A percentile compares a stretch with the other conserved stretches of the same genome.
phyloP scores from a whole-genome alignment of 2,888 invertebrate genomes.

The Eumerus sabulonum region DNA sequence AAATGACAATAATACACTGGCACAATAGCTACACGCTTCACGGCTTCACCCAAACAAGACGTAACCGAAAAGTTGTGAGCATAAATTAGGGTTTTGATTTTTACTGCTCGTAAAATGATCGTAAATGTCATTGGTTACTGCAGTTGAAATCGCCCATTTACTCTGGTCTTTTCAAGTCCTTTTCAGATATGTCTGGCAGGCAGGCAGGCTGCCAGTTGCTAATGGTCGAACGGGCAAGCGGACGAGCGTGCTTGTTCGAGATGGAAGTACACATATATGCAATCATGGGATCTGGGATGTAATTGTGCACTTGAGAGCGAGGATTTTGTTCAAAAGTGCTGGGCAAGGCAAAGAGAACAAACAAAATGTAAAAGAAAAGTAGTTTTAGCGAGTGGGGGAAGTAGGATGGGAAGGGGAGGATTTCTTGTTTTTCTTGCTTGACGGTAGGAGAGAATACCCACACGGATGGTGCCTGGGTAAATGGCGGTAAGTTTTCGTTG shows the following conservation, averaged over 20 bases:
- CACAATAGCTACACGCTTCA: constrained; percentile 21
- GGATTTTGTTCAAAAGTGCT: constrained; percentile 40
- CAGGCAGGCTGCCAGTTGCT: constrained; percentile 10
- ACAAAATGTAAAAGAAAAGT: constrained; percentile 25
- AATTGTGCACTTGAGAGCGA: constrained; percentile 67
- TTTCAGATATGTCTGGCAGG: constrained; percentile 63
- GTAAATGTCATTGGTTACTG: constrained; percentile 79
- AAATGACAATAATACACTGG: constrained; percentile 48
- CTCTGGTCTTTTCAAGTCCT: constrained; percentile 74
- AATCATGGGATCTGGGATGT: constrained; percentile 66
- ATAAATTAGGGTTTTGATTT: constrained; percentile 76
- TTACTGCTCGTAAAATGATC: constrained; percentile 79
- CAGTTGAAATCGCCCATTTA: constrained; percentile 78
- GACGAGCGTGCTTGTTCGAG: constrained; percentile 13
- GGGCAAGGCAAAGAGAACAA: background rate
- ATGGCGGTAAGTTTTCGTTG: constrained; percentile 44
- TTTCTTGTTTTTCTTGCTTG: constrained; percentile 63
- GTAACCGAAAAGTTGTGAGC: constrained; percentile 63
- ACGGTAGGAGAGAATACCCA: constrained; percentile 53
- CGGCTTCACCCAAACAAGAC: constrained; percentile 57
- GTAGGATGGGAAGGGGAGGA: constrained; percentile 19
- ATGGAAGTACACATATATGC: constrained; percentile 53
- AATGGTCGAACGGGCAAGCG: background rate
- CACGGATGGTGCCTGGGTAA: constrained; percentile 56
- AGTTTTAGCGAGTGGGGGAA: constrained; percentile 21